Evolutionary conservation across 2,888 invertebrate species (phyloP).

Genomic region (Pantelozetes paolii): DNA sequence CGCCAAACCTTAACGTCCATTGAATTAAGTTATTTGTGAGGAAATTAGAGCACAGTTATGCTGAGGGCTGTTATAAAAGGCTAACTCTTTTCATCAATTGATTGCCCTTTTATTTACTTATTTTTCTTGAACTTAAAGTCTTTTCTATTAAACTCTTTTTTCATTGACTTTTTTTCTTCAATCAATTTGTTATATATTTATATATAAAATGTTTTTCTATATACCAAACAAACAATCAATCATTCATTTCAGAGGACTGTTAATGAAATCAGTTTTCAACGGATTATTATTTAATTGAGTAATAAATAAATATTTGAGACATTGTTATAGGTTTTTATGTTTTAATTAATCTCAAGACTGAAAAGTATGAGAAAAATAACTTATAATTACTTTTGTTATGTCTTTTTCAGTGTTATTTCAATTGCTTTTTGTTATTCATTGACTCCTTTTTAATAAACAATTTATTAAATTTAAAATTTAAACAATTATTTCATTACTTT

Average conservation of each 20-base stretch:
- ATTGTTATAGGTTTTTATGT: background rate
- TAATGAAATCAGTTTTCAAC: too few species aligned
- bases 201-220: too few species aligned
- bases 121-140: background rate
- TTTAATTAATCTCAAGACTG: background rate
- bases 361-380: background rate
- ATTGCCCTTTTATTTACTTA: background rate
- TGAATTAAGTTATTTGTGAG: background rate
- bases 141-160: background rate
- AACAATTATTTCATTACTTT: background rate
- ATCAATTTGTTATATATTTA: too few species aligned
- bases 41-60: constrained; percentile 5
- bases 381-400: background rate
- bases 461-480: too few species aligned
- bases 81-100: constrained; percentile 3
- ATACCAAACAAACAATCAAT: background rate
- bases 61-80: background rate
- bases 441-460: too few species aligned
- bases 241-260: too few species aligned
- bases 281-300: background rate
- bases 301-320: background rate
- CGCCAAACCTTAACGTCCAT: background rate
- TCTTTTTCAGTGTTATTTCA: background rate
- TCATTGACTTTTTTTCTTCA: background rate
- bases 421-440: background rate